These are phyloP conservation scores for Deilephila porcellus DNA, from an alignment of 2,888 invertebrate genomes.

Conservation along the genomic window DNA sequence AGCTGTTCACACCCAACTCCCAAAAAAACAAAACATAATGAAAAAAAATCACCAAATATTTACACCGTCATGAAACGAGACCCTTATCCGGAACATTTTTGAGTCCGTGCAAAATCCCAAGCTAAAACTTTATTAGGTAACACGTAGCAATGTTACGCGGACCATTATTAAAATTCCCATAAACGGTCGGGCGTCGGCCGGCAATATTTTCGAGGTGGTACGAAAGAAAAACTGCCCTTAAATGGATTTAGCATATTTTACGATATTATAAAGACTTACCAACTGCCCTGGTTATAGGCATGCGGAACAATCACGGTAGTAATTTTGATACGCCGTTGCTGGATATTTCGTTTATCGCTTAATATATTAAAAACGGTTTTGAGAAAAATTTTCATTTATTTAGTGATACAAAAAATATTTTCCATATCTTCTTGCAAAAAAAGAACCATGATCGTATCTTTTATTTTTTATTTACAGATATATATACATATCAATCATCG, in stretches of 20 bases:
- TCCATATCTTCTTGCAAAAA: no score
- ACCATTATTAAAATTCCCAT: conserved; percentile 65
- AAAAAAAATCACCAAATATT: conserved; percentile 21
- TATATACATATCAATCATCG: no score
- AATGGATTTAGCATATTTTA: conserved; percentile 75
- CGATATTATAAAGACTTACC: conserved; percentile 63
- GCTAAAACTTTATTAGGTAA: conserved; percentile 57
- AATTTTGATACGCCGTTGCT: neutral
- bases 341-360: neutral
- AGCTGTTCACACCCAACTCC: neutral
- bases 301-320: conserved; percentile 2
- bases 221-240: conserved; percentile 68
- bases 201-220: conserved; percentile 66
- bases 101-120: conserved; percentile 30
- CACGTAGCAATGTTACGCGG: conserved; percentile 45
- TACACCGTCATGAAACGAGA: conserved; percentile 22
- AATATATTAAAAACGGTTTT: no score
- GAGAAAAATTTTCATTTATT: no score
- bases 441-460: no score
- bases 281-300: conserved; percentile 53
- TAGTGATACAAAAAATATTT: no score
- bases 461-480: no score
- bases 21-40: neutral
- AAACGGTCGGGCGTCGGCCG: conserved; percentile 54
- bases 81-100: conserved; percentile 27